Percentiles rank a stretch among this genome's conserved stretches.
Evolutionary conservation across 2,888 invertebrate genomes (phyloP).

Genomic region (Pseudococcus jackbeardsleyi): DNA sequence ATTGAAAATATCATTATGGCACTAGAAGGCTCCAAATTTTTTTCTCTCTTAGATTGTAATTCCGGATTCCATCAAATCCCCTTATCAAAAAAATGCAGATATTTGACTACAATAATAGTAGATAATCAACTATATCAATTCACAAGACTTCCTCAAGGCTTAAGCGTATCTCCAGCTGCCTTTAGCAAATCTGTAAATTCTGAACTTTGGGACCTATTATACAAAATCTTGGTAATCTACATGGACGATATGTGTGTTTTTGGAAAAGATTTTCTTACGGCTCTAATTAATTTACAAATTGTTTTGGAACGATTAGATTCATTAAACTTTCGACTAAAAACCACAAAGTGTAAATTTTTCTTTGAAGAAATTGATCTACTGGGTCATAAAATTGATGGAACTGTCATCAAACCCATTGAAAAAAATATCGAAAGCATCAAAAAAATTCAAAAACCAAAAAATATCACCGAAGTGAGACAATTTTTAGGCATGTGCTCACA

Average conservation of each 20-base stretch:
- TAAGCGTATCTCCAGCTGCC: not conserved
- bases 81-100: not conserved
- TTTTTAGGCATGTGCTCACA: not conserved
- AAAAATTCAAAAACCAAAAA: not conserved
- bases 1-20: not conserved
- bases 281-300: not conserved
- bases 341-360: not conserved
- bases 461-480: not conserved
- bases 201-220: not conserved
- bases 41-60: not conserved
- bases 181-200: not conserved
- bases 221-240: not conserved
- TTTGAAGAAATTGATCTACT: not conserved
- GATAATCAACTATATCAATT: not conserved
- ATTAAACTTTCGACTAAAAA: not conserved
- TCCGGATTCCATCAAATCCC: not conserved
- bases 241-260: not conserved
- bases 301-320: not conserved
- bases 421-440: not conserved
- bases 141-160: not conserved
- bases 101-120: not conserved
- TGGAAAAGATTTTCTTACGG: not conserved
- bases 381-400: not conserved
- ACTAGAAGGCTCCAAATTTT: not conserved
- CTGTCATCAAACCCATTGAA: not conserved